phyloP scores from a whole-genome alignment of 2,113 vertebrate species.

The Cephalophus harveyi region DNA sequence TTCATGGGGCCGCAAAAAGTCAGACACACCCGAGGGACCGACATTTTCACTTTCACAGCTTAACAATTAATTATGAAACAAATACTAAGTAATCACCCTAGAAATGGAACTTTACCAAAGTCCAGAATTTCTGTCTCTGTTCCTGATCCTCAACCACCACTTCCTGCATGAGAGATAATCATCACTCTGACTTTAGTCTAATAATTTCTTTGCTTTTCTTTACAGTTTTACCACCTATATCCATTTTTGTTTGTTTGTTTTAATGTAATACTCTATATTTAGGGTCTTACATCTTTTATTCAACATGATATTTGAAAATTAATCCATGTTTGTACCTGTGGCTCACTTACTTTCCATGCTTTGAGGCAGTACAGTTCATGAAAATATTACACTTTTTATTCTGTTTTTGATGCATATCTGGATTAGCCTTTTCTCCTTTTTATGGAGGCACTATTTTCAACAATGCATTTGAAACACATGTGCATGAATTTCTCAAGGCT shows the following conservation, averaged over 20 bases:
- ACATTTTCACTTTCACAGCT: background rate
- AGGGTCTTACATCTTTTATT: background rate
- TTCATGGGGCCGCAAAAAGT: background rate
- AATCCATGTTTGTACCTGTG: background rate
- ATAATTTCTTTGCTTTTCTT: background rate
- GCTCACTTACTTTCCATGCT: background rate
- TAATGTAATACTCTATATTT: background rate
- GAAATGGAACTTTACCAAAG: background rate
- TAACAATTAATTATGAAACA: background rate
- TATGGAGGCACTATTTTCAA: background rate
- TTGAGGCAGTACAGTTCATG: background rate
- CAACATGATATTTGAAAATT: background rate
- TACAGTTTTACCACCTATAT: background rate
- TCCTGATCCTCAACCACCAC: background rate
- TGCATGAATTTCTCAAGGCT: background rate
- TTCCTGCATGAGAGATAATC: background rate
- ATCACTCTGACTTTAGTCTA: background rate
- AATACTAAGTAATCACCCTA: background rate
- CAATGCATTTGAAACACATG: background rate
- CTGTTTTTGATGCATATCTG: background rate
- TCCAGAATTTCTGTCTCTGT: background rate
- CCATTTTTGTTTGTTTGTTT: background rate
- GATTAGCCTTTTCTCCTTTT: background rate
- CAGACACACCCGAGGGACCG: background rate
- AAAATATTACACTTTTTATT: background rate